Conservation (phyloP, 2,113 vertebrate species). For the Falcunculus frontatus region DNA sequence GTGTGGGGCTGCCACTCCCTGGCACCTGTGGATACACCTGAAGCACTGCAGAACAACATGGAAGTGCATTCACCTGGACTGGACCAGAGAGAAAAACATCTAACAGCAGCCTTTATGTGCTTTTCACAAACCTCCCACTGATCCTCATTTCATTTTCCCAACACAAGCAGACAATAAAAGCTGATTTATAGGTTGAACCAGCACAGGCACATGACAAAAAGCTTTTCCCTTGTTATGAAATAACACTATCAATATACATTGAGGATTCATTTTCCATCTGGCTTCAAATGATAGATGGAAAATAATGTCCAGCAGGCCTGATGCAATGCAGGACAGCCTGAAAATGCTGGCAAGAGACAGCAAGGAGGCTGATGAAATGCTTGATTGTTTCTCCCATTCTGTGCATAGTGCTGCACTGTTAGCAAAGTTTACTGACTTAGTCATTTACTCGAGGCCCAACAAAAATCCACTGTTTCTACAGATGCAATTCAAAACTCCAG, state of each 20-base stretch:
- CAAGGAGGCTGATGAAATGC: conserved; percentile 16
- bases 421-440: neutral
- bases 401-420: conserved; percentile 10
- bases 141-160: neutral
- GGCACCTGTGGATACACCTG: neutral
- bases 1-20: neutral
- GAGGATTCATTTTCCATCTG: neutral
- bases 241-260: neutral
- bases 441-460: neutral
- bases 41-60: neutral
- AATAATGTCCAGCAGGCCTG: neutral
- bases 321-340: neutral
- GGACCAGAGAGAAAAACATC: neutral
- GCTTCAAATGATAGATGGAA: neutral
- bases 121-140: neutral
- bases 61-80: neutral
- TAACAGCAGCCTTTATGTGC: neutral
- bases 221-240: neutral
- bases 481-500: neutral
- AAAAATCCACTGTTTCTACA: conserved; percentile 8
- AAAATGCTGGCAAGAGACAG: conserved; percentile 1
- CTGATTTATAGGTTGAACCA: neutral
- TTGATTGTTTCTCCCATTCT: neutral
- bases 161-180: neutral
- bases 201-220: neutral